Evolutionary conservation across 2,888 invertebrate genomes (phyloP), one percentile per base, ranked within the genome.

Genomic region (Netelia virgata): DNA sequence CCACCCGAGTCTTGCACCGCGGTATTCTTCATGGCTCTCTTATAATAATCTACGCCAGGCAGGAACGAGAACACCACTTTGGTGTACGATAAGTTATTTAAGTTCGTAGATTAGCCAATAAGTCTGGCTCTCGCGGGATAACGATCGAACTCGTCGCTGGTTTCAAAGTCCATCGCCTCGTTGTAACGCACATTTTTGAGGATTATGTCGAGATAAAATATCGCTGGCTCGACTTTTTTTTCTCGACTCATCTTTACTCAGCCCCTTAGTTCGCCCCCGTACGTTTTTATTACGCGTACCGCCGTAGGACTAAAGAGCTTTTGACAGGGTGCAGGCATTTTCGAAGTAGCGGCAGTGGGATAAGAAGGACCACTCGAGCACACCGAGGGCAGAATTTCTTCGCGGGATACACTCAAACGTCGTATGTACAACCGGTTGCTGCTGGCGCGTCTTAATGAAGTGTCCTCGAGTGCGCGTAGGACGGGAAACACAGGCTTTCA

Each of bases 21-120:
- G 36, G 61, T 74, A 66, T 69, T 57, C 55, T 36, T 76, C 43
- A 66, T 43, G 18, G 20, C 36, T 16, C 8, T 20, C 36, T 70
- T 53, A 61, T 66, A 50, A 70, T 70, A 63, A 79, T 70, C 43
- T 53, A 69, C 16, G 36, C 57, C n/a, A 63, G 23, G 43, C 28
- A 36, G 20, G 57, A 10, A 14, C 23, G 18, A 23, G 69, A 6
- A 36, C 63, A n/a, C 64, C 77, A 36, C 59, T 43, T n/a, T 50
- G 18, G 18, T 36, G 43, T 53, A 23, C 23, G 28, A 70, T 64
- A 69, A 82, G 69, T 84, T 70, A 72, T 70, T 78, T 74, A 68
- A 81, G 55, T 82, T 79, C 74, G 1, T 10, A 79, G 55, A 83
- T 83, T 69, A 83, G 59, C 64, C 69, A 64, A 78, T 78, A 78